Evolutionary conservation across 37 sponge, comb jelly and placozoan species (phyloP), one percentile per base, ranked within the genome.

Genomic region (Lycopodina hypogea): DNA sequence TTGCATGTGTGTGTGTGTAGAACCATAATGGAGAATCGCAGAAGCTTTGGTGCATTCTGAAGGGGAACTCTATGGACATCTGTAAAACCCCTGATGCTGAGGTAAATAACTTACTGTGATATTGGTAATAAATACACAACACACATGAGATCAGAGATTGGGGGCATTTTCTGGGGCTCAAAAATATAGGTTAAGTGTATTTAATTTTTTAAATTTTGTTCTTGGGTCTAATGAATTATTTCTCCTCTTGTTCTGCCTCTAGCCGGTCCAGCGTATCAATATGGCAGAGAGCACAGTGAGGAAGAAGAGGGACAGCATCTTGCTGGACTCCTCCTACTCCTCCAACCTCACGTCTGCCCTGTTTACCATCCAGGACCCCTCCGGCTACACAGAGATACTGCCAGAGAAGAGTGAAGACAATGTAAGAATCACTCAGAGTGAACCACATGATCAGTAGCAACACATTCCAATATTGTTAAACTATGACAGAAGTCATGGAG

Each of bases 11-110:
- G n/a, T 60, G 28, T 7, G 12, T 28, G 12, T 22, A 70, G 71
- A 70, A 8, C 11, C 39, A 71, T 30, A 59, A 70, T 58, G 73
- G 74, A 21, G 15, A 34, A 14, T 71, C 73, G 11, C 42, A 71
- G 53, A 81, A 28, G 55, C n/a, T 72, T 61, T 81, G 82, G 82
- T 81, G 82, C 45, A 7, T 2, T 51, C 74, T 81, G 23, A 62
- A 72, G 14, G 61, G 24, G 2, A 48, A 42, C 3, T 48, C 15
- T 2, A 53, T 81, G 64, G 30, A 39, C 29, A 15, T 81, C 48
- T 63, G 50, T n/a, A 28, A 37, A 3, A 33, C 40, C 24, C 63
- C 82, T n/a, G 64, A 56, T 19, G 37, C 34, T 9, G 53, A 62
- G 82, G 82, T 72, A 37, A 45, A 45, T 45, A 45, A 45, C 48